Evolutionary conservation across 30 jellyfish, hydroid and myxozoan genomes (phyloP), one percentile per base, ranked within the genome.

Genomic region (Chrysaora quinquecirrha): DNA sequence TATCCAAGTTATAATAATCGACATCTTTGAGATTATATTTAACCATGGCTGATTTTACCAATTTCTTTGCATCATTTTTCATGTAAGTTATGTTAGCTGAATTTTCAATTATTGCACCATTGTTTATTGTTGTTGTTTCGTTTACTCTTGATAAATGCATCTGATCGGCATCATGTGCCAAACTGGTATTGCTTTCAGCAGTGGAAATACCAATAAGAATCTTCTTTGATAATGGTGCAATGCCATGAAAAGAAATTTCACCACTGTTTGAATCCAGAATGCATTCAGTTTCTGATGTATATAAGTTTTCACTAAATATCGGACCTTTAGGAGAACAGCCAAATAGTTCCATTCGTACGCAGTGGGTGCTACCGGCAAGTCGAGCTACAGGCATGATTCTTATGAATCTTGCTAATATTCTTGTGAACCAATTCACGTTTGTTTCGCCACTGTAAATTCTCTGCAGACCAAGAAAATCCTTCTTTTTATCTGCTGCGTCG

Each of bases 331-430:
- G 38, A 52, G 48, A 46, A 32, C 84, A 72, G 38, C 84, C 84
- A 72, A 72, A 72, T 10, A 72, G 30, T 48, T 72, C 84, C 46
- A 72, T 72, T 48, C 84, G 27, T 49, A 72, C n/a, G 49, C 84
- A 72, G 27, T 1, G 24, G 6, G 25, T 72, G 20, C 52, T 21
- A 1, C 63, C 33, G 11, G 60, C 21, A 14, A 43, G 19, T 52
- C 84, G 32, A 20, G 69, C 72, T 12, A 61, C 27, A 32, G 84
- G 72, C 18, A 12, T 24, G 9, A 72, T 27, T 30, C 71, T 47
- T 14, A 72, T 0, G 32, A 20, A 48, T 29, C 84, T 47, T 23
- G 71, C 47, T 43, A 25, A 9, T 0, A 48, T 48, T 34, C 68
- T 72, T 38, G 56, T 27, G 12, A 72, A 35, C 84, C 84, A 72